Evolutionary conservation across 1,140 invertebrate species (phyloP), one percentile per base, ranked within the genome.

Genomic region (Arctopsyche grandis): DNA sequence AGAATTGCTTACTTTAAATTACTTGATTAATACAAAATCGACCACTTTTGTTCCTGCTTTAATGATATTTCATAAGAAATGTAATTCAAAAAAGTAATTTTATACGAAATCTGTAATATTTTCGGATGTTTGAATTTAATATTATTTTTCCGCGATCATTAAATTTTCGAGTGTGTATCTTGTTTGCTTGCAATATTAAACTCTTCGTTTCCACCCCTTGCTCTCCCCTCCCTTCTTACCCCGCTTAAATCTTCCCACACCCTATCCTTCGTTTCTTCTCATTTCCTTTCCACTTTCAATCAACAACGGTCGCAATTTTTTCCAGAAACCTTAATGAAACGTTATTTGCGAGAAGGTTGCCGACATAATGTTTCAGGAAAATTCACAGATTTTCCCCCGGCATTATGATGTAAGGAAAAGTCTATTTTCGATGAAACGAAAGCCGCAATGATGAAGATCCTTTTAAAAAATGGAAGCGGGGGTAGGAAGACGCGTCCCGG

Each of bases 291-390:
- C 12, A 14, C 48, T 52, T 52, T 52, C 48, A 52, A 52, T 52
- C 48, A 16, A 52, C 48, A 16, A 52, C n/a, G 21, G 19, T 60
- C 24, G 29, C 56, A 60, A 58, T 75, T 75, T 75, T 74, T 75
- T 60, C 58, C 3, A 7, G 9, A 74, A 74, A 24, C 73, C 73
- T 48, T 74, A 75, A 75, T 60, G 73, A 75, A 75, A 66, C 38
- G 16, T 76, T 76, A 76, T 76, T 76, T 76, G 24, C 24, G 46
- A 74, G 48, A 46, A 66, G 21, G 24, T 19, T 56, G 22, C 24
- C 21, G 14, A 70, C 16, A 48, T 48, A 29, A 19, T 76, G n/a
- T 44, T 63, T 43, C 52, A 9, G 56, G 56, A 26, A 76, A 76
- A 63, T 26, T 63, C 56, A 12, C n/a, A 60, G 56, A 76, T 58